Base-by-base conservation (phyloP, 2,888 invertebrate genomes). In the Diabrotica balteata region DNA sequence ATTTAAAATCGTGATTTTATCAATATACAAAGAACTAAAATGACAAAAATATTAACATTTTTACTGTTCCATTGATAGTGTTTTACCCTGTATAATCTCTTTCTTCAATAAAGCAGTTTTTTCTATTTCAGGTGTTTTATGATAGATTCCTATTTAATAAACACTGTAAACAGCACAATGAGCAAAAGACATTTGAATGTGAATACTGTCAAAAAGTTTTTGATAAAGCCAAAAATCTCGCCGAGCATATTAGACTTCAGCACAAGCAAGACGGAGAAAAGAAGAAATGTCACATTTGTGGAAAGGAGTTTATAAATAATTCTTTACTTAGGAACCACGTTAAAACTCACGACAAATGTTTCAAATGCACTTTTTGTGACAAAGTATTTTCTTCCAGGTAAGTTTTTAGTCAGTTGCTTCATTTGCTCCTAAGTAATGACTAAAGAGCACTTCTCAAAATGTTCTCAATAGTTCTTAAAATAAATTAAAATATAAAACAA, bases 241-340 rank as follows among this genome's bases (percentile, higher is more conserved):
- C 75, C 22, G 80, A 80, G 71, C 80, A 80, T 66, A 73, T 79
- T 22, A 70, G 80, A 55, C 72, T 80, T 1, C 87, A 87, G 76
- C 72, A 87, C 44, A 87, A 87, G 57, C 85, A 85, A 45, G 87
- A 87, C 53, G 86, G 86, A 64, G 84, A 85, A 0, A 85, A 85
- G 49, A 86, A 85, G 57, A 85, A 86, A 44, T 87, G 87, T 71
- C 84, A 85, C 67, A 83, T 86, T 2, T 87, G 87, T 70, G 86
- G 86, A 0, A 86, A 86, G 75, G 84, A 86, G 0, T 87, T 86
- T 69, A 75, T 87, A 0, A 87, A 87, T 70, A 81, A 83, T 0
- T 86, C 86, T 73, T 76, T 87, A 0, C 73, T 87, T 7, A 85
- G 85, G 76, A 87, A 87, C 0, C 87, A 87, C 61, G 83, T 85